phyloP scores from a whole-genome alignment of 2,113 vertebrate species.

The Lepus americanus region DNA sequence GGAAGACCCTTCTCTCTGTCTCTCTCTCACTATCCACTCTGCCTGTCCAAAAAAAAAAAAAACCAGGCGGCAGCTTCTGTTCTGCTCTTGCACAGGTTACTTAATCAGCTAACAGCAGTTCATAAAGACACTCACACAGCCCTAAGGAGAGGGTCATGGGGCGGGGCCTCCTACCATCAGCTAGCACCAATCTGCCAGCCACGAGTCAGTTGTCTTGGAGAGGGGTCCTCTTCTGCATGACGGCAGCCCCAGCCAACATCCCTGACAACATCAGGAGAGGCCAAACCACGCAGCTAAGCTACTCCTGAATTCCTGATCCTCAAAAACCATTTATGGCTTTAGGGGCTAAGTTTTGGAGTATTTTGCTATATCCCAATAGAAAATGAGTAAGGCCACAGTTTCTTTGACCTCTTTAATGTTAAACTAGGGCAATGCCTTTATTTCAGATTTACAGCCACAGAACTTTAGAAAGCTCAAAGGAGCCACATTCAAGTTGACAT shows the following conservation, averaged over 20 bases:
- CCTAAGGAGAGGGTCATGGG: background rate
- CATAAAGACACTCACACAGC: background rate
- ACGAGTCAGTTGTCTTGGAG: background rate
- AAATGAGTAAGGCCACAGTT: background rate
- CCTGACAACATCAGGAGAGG: background rate
- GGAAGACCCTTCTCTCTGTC: too few relatives aligned
- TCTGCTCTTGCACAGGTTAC: background rate
- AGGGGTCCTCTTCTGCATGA: background rate
- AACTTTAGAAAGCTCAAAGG: constrained; percentile 30
- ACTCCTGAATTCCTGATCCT: background rate
- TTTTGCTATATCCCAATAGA: background rate
- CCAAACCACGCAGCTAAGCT: constrained; percentile 10
- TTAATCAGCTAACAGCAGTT: background rate
- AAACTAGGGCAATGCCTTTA: constrained; percentile 21
- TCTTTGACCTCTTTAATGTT: constrained; percentile 15
- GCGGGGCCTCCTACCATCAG: background rate
- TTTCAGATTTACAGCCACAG: constrained; percentile 21
- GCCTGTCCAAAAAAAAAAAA: too few relatives aligned
- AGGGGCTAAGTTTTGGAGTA: background rate
- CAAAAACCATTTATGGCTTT: background rate
- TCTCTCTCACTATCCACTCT: too few relatives aligned
- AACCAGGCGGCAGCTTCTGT: background rate
- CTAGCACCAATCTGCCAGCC: background rate
- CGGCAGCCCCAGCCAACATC: background rate
- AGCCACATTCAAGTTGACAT: background rate